Base-by-base conservation (phyloP, 2,113 vertebrate species). In the Phalacrocorax brasilianus region DNA sequence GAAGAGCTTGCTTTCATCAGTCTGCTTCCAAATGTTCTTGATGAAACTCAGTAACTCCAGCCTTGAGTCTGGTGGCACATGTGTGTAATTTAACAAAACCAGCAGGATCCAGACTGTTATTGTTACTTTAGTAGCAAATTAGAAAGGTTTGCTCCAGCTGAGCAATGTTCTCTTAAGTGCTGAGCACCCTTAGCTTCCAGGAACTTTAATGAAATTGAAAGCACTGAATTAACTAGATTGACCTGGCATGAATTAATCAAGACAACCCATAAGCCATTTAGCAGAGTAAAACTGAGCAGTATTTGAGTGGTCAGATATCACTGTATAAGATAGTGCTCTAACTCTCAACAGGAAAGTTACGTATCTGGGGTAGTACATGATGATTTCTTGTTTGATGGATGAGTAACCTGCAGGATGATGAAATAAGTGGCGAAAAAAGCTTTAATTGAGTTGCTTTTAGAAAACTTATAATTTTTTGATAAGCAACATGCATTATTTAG, bases 401-500 rank as follows among this genome's bases (percentile, higher is more conserved):
- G 47, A 47, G 56, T 71, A 88, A 86, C 61, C 26, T 83, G 55
- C 16, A 82, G 33, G 55, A 56, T 55, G 89, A 56, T 86, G n/a
- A 76, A 89, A 50, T 45, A 94, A 65, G 27, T 95, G 72, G 71
- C 59, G 49, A 50, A 70, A 95, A 93, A 75, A 45, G 16, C 45
- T 85, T 85, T 86, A 61, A 91, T 84, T 74, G 42, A 32, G 71
- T 82, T 0, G 2, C 65, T 96, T 95, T 89, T 89, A 55, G 53
- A 91, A 94, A 87, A 72, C 14, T n/a, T 81, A 4, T 90, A 15
- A 78, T 95, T 96, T 93, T 91, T 95, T 93, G 0, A 94, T 88
- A 58, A 93, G 38, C 33, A 75, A 42, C 40, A 88, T 92, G 65
- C 61, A 88, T 97, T 97, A 91, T 96, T 95, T 94, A 95, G 42